phyloP scores from a whole-genome alignment of 2,113 vertebrate species.

The Chloropsis hardwickii region DNA sequence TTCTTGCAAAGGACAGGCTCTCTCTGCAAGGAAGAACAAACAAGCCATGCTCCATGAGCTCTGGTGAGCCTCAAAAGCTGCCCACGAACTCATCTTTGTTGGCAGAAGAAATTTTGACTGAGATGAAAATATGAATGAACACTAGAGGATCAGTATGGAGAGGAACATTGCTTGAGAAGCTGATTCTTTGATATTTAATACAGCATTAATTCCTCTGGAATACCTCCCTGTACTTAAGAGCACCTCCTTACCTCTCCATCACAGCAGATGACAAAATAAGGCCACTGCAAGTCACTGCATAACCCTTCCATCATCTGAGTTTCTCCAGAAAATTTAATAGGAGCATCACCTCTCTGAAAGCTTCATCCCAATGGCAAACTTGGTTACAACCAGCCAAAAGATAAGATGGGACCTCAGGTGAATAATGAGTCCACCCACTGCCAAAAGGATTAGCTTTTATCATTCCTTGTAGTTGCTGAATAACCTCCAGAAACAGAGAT shows the following conservation, averaged over 20 bases:
- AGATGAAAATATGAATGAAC: not conserved
- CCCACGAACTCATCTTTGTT: not conserved
- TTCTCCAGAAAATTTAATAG: not conserved
- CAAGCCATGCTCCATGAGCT: fast-evolving
- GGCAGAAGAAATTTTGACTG: not conserved
- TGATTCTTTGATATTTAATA: not conserved
- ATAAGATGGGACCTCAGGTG: not conserved
- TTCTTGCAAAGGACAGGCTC: not conserved
- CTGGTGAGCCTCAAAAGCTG: not conserved
- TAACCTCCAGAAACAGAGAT: not conserved
- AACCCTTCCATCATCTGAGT: not conserved
- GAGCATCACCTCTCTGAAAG: not conserved
- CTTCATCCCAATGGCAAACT: not conserved
- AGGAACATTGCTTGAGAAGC: not conserved
- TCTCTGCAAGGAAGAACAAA: not conserved
- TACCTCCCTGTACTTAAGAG: not conserved
- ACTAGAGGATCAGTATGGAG: not conserved
- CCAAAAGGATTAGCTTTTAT: not conserved
- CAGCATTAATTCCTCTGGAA: not conserved
- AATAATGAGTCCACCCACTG: not conserved
- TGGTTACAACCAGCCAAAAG: not conserved
- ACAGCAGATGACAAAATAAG: not conserved
- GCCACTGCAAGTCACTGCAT: not conserved
- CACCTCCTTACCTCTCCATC: not conserved
- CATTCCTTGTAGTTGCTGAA: not conserved